Conservation (phyloP, 2,888 invertebrate genomes). For the Cosmorhoe ocellata region DNA sequence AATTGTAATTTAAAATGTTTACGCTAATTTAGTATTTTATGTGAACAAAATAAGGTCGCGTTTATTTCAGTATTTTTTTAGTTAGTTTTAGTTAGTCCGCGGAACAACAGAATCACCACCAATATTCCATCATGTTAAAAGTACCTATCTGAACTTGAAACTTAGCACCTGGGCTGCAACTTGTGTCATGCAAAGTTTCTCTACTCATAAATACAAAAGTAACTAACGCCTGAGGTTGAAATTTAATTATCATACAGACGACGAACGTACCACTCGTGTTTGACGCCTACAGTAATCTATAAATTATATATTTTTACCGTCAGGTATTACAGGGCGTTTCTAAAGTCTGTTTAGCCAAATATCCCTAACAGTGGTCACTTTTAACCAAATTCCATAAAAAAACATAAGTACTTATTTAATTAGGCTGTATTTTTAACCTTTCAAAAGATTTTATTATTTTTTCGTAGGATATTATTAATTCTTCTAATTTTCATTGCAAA, state of each 20-base stretch:
- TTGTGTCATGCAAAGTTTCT: constrained; percentile 67
- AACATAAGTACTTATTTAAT: too few species aligned
- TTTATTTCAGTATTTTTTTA: too few species aligned
- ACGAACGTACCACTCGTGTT: constrained; percentile 50
- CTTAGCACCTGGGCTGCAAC: constrained; percentile 63
- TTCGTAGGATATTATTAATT: too few species aligned
- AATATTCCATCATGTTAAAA: constrained; percentile 47
- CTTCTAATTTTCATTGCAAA: too few species aligned
- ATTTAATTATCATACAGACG: constrained; percentile 79
- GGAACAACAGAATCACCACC: too few species aligned
- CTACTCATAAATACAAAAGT: constrained; percentile 68
- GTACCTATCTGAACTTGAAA: constrained; percentile 48
- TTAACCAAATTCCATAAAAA: too few species aligned
- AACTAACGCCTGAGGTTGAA: constrained; percentile 69
- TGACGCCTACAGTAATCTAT: constrained; percentile 67
- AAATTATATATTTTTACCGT: constrained; percentile 58
- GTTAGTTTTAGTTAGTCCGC: too few species aligned
- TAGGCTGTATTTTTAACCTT: too few species aligned
- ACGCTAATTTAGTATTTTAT: too few species aligned
- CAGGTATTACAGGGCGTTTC: constrained; percentile 20
- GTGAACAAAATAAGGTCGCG: too few species aligned
- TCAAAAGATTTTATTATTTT: too few species aligned
- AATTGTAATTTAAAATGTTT: too few species aligned
- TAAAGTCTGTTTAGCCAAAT: background rate
- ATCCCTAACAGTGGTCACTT: background rate